Evolutionary conservation across 2,888 invertebrate species (phyloP).

Genomic region (Paralinhomoeus sp.): DNA sequence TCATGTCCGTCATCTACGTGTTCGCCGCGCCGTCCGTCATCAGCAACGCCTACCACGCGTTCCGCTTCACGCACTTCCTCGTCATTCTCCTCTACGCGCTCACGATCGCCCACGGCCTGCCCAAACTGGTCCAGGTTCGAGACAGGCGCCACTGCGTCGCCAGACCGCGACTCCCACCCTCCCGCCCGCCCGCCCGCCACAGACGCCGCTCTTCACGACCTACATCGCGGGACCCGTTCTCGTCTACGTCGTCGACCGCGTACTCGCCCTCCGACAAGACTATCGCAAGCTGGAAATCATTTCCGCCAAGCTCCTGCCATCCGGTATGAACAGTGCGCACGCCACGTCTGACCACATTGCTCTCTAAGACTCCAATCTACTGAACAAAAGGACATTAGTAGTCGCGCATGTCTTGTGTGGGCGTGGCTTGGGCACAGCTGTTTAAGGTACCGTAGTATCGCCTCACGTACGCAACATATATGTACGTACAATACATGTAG

Average conservation of each 20-base stretch:
- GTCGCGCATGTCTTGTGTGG: too few species aligned
- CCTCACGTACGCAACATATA: too few species aligned
- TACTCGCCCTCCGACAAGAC: conserved; percentile 33
- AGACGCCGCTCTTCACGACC: conserved; percentile 60
- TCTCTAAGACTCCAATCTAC: too few species aligned
- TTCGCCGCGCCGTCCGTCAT: conserved; percentile 79
- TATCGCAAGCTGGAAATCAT: conserved; percentile 52
- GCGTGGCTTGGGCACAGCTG: too few species aligned
- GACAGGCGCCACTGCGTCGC: too few species aligned
- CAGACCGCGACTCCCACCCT: too few species aligned
- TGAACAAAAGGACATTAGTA: too few species aligned
- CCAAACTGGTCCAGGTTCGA: conserved; percentile 60
- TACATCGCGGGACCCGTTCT: conserved; percentile 76
- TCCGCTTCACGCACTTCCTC: conserved; percentile 75
- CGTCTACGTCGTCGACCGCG: conserved; percentile 67
- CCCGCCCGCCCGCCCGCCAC: conserved; percentile 6
- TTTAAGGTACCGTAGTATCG: too few species aligned
- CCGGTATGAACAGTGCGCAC: too few species aligned
- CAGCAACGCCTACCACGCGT: conserved; percentile 64
- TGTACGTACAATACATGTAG: too few species aligned
- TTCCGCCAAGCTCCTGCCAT: conserved; percentile 73
- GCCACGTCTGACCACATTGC: too few species aligned
- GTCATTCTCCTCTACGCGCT: conserved; percentile 63
- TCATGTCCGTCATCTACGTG: conserved; percentile 84
- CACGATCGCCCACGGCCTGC: conserved; percentile 66